Conservation (phyloP, 2,797 vertebrate species). For the Telmatherina bonti region DNA sequence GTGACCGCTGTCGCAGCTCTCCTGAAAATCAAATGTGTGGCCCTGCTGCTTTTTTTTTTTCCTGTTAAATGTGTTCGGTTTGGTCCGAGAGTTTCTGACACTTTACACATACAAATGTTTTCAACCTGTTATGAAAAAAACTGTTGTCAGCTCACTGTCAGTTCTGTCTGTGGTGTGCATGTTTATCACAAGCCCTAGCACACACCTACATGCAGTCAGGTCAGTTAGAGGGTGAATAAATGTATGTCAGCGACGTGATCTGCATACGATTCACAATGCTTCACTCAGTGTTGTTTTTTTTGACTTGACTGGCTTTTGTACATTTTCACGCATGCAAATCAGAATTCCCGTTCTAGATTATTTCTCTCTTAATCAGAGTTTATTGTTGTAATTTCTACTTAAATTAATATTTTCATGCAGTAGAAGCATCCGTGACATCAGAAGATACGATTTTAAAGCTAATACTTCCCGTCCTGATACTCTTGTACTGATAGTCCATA, state of each 20-base stretch:
- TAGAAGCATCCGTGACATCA: conserved; percentile 6
- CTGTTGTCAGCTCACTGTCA: conserved; percentile 15
- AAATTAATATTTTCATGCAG: conserved; percentile 13
- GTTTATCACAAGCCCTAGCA: neutral
- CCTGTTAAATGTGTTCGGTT: too few relatives aligned
- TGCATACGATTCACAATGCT: neutral
- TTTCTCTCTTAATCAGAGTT: conserved; percentile 11
- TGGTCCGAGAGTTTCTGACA: conserved; percentile 9
- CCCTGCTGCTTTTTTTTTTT: conserved; percentile 30
- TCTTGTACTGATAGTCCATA: too few relatives aligned
- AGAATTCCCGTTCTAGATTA: neutral
- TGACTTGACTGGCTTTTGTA: neutral
- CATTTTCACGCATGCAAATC: neutral
- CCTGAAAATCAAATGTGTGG: conserved; percentile 31
- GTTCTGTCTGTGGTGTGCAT: neutral
- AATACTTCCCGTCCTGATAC: conserved; percentile 6
- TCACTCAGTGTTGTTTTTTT: conserved; percentile 12
- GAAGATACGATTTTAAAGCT: conserved; percentile 10
- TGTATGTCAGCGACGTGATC: neutral
- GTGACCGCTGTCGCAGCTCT: neutral
- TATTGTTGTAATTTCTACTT: conserved; percentile 2
- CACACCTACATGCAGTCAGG: neutral
- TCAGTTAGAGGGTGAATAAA: neutral
- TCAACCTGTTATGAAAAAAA: conserved; percentile 46
- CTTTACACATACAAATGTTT: conserved; percentile 28